A percentile compares a stretch with the other conserved stretches of the same genome.
Conservation (phyloP, 2,888 invertebrate genomes). For the Diaperis boleti region DNA sequence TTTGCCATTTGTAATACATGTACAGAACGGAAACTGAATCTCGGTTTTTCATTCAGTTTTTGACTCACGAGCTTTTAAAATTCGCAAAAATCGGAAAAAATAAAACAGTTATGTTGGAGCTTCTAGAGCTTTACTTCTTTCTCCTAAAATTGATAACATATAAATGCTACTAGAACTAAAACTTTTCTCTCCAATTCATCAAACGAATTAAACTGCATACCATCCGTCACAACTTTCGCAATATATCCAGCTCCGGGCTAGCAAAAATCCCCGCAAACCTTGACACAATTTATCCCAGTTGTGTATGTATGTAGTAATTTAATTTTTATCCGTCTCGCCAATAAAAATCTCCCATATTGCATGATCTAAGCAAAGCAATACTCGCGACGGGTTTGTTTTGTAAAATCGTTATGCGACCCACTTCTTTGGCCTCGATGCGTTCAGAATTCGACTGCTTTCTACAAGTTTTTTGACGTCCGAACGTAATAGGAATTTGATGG, state of each 20-base stretch:
- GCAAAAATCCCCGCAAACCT: slow-evolving; percentile 13
- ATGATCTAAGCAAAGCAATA: slow-evolving; percentile 3
- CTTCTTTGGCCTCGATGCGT: slow-evolving; percentile 23
- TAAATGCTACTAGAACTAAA: too few species aligned
- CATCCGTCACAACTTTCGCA: slow-evolving; percentile 22
- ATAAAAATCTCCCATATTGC: slow-evolving; percentile 13
- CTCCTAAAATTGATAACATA: too few species aligned
- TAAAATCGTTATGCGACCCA: slow-evolving; percentile 22
- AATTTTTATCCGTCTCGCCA: slow-evolving; percentile 5
- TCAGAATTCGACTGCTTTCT: slow-evolving; percentile 29
- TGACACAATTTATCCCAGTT: slow-evolving; percentile 10
- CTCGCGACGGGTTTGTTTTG: slow-evolving; percentile 15
- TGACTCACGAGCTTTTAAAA: too few species aligned
- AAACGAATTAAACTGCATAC: too few species aligned
- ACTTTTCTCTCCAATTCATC: too few species aligned
- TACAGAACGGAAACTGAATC: too few species aligned
- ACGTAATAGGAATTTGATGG: too few species aligned
- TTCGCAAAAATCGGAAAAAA: too few species aligned
- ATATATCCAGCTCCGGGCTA: neutral
- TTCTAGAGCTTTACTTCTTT: too few species aligned
- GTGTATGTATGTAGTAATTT: slow-evolving; percentile 15
- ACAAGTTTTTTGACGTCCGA: slow-evolving; percentile 19
- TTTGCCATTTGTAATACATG: too few species aligned
- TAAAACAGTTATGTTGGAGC: too few species aligned
- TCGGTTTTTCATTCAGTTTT: too few species aligned